A percentile compares a stretch with the other conserved stretches of the same genome.
Evolutionary conservation across 2,113 vertebrate species (phyloP).

Genomic region (Oryzias curvinotus): DNA sequence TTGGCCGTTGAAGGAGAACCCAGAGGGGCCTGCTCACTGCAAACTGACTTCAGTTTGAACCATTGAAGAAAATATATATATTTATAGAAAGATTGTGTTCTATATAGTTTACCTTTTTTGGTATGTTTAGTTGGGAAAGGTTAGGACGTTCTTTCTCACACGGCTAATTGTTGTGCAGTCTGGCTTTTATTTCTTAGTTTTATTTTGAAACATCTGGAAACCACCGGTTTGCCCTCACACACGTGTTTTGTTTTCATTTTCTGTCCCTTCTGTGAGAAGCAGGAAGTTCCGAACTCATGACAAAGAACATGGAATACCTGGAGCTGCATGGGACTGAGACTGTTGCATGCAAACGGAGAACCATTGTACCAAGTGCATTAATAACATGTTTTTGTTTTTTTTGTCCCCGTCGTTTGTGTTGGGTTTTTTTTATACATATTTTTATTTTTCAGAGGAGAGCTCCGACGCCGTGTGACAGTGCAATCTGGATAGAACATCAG

Average conservation of each 20-base stretch:
- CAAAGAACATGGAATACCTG: constrained; percentile 48
- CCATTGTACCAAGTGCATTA: constrained; percentile 66
- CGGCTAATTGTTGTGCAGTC: constrained; percentile 62
- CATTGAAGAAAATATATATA: constrained; percentile 75
- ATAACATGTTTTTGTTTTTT: constrained; percentile 47
- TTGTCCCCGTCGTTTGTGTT: constrained; percentile 53
- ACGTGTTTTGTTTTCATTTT: background rate
- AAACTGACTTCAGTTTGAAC: constrained; percentile 54
- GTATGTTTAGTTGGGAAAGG: constrained; percentile 65
- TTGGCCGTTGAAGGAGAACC: constrained; percentile 30
- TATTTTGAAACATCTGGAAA: constrained; percentile 18
- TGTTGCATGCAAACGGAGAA: constrained; percentile 73
- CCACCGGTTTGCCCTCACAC: constrained; percentile 36
- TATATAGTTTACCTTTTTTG: constrained; percentile 52
- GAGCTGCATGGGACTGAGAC: constrained; percentile 73
- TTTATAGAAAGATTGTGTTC: constrained; percentile 76
- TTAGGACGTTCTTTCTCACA: constrained; percentile 74
- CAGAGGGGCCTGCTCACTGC: constrained; percentile 43
- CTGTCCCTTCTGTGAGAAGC: constrained; percentile 55
- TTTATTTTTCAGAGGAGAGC: constrained; percentile 41
- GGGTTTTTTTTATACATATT: constrained; percentile 31
- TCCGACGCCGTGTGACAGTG: constrained; percentile 71
- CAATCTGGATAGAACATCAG: constrained; percentile 76
- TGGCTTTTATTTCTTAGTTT: constrained; percentile 48
- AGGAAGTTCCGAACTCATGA: constrained; percentile 44